Evolutionary conservation across 2,888 invertebrate species (phyloP).

Genomic region (Rotaria magnacalcarata): DNA sequence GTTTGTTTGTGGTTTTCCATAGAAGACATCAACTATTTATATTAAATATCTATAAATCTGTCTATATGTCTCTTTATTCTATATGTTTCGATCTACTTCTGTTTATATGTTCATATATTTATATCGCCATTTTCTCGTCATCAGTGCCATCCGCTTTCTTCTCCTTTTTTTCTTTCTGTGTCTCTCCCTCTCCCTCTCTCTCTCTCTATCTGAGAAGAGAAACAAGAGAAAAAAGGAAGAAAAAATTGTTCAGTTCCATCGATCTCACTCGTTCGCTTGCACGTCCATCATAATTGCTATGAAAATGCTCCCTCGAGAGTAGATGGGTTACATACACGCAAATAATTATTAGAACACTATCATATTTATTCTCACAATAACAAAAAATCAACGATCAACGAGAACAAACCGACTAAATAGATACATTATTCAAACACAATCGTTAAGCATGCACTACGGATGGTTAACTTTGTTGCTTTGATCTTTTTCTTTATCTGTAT

Average conservation of each 20-base stretch:
- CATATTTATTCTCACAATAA: background rate
- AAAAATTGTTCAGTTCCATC: constrained; percentile 9
- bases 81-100: constrained; percentile 1
- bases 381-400: background rate
- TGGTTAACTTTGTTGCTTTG: constrained; percentile 1
- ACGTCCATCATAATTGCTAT: background rate
- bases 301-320: constrained; percentile 18
- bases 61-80: constrained; percentile 17
- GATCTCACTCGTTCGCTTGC: background rate
- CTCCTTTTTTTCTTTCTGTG: background rate
- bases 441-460: constrained; percentile 13
- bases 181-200: background rate
- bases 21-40: background rate
- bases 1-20: background rate
- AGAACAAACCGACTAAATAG: background rate
- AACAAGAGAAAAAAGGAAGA: background rate
- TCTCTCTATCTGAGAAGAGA: background rate
- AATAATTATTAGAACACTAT: background rate
- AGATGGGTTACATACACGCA: background rate
- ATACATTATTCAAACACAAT: background rate
- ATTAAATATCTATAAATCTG: constrained; percentile 7
- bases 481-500: background rate
- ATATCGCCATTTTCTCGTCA: constrained; percentile 10
- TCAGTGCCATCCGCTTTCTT: background rate
- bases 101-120: background rate